These are phyloP conservation scores for Oxycera nigricornis DNA, from an alignment of 2,888 invertebrate species.

Conservation along the genomic window DNA sequence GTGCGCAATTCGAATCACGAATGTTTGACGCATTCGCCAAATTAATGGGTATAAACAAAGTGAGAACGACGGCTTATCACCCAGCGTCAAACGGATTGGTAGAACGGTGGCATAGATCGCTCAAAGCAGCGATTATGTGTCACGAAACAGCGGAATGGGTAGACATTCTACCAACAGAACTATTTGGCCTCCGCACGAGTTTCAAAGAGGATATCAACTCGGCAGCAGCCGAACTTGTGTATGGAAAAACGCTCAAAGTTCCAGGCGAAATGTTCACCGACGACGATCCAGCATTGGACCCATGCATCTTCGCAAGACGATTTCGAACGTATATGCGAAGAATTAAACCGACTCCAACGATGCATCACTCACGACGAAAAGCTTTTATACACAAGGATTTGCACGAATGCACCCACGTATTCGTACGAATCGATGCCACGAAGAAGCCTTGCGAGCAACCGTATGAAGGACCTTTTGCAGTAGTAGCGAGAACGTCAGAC, in stretches of 20 bases:
- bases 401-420: too few species aligned
- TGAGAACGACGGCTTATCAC: constrained; percentile 54
- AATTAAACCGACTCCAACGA: constrained; percentile 40
- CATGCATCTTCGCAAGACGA: constrained; percentile 33
- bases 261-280: constrained; percentile 48
- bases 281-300: constrained; percentile 39
- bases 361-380: constrained; percentile 38
- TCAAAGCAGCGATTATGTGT: constrained; percentile 55
- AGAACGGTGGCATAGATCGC: constrained; percentile 57
- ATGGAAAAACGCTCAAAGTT: constrained; percentile 51
- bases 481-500: constrained; percentile 1
- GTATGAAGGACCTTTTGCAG: constrained; percentile 44
- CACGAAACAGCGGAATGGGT: constrained; percentile 51
- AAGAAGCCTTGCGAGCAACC: constrained; percentile 43
- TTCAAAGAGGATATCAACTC: constrained; percentile 52
- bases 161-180: constrained; percentile 52
- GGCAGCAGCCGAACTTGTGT: constrained; percentile 53
- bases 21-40: constrained; percentile 51
- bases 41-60: constrained; percentile 50
- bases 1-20: constrained; percentile 54
- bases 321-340: constrained; percentile 41
- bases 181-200: constrained; percentile 54
- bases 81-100: constrained; percentile 58
- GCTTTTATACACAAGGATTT: constrained; percentile 41
- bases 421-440: constrained; percentile 43